Base-by-base conservation (phyloP, 2,888 invertebrate genomes). In the Acleris literana region DNA sequence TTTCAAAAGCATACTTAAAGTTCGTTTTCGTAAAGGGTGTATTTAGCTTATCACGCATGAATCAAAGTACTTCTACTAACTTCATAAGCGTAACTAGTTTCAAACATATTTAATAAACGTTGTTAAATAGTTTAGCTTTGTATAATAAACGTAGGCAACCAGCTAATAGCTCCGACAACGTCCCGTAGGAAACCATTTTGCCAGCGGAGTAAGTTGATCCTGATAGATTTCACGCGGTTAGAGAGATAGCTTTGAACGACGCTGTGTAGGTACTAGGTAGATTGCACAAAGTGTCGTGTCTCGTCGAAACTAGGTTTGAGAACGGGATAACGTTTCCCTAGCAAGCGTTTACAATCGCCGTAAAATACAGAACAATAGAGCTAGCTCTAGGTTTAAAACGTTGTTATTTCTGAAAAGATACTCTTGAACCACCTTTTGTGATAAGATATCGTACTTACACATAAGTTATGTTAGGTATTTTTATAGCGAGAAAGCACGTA, bases 261-360 rank as follows among this genome's bases (percentile, higher is more conserved):
- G 39, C 39, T 13, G 51, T n/a, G 43, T 7, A 3, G n/a, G 11
- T 33, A 25, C 25, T 25, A 25, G 13, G 22, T 55, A 63, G 55
- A 63, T 63, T 63, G 63, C 56, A 56, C 51, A 64, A 64, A 64
- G 54, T 59, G 59, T 54, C 59, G 64, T 53, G 59, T 53, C 43
- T 48, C 33, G 22, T 44, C 20, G 18, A 64, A 55, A 48, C 48
- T 43, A 43, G 54, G 54, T 53, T 58, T 39, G 25, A 49, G 58
- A 25, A 22, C 48, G 48, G 46, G 57, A 57, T 57, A 64, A 54
- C 54, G 54, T 64, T 64, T 64, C 44, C 59, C 54, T 11, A n/a
- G 54, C 43, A 53, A 20, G 63, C 44, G 49, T 22, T 54, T 56
- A 56, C 16, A 52, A 18, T 39, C 17, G 33, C 39, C 55, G 16